Conservation (phyloP, 2,113 vertebrate genomes). For the Amphilophus citrinellus region DNA sequence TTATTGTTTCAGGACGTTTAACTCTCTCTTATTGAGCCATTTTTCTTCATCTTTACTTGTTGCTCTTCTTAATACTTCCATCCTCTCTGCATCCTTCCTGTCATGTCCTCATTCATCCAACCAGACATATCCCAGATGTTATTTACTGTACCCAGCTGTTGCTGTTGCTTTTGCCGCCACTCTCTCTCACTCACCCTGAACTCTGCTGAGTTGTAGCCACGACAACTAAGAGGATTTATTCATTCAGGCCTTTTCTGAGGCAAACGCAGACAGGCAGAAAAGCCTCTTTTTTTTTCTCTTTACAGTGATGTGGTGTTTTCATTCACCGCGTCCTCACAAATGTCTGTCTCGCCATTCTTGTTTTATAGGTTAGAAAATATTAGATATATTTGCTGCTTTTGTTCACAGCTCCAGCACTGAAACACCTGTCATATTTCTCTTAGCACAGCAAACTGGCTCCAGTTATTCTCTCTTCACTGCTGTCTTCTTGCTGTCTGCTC, state of each 20-base stretch:
- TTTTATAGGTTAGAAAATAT: not conserved
- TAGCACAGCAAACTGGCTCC: not conserved
- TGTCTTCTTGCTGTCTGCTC: not conserved
- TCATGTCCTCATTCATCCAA: not conserved
- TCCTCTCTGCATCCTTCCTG: not conserved
- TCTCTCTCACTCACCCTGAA: constrained; percentile 3
- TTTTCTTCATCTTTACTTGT: no score
- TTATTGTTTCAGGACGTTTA: not conserved
- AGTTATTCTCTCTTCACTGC: not conserved
- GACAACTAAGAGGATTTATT: constrained; percentile 46
- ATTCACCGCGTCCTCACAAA: not conserved
- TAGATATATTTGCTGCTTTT: not conserved
- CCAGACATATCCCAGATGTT: constrained; percentile 52
- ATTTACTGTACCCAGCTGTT: constrained; percentile 36
- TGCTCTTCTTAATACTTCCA: not conserved
- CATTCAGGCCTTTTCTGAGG: constrained; percentile 28
- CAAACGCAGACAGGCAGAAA: constrained; percentile 20
- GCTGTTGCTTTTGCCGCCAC: constrained; percentile 7
- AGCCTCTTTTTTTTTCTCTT: constrained; percentile 14
- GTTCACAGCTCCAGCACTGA: not conserved
- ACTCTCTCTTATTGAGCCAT: no score
- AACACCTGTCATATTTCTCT: not conserved
- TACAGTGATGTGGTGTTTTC: not conserved
- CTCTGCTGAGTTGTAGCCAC: constrained; percentile 32
- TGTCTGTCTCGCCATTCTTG: not conserved